Conservation (phyloP, 2,113 vertebrate genomes). For the Hippocampus guttulatus region DNA sequence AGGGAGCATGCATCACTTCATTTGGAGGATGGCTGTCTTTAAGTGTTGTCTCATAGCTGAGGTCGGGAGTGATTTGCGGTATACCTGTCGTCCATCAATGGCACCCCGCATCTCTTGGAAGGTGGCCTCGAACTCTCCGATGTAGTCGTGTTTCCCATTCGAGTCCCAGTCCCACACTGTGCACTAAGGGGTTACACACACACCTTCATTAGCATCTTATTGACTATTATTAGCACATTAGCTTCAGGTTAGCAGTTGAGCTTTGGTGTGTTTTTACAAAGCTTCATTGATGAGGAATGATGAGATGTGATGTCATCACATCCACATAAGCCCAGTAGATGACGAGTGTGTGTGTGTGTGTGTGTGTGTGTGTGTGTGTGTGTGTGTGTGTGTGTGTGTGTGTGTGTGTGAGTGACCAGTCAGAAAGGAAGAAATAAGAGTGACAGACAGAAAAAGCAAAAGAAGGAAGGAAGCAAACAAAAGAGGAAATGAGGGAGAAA, state of each 20-base stretch:
- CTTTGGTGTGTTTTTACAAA: not conserved
- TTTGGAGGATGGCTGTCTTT: not conserved
- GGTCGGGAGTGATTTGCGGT: not conserved
- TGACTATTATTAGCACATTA: not conserved
- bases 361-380: not conserved
- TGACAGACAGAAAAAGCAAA: not conserved
- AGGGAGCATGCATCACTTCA: not conserved
- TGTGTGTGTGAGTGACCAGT: not conserved
- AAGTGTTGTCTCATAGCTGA: not conserved
- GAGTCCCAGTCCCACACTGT: constrained; percentile 96
- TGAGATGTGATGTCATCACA: not conserved
- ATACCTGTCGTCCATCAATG: constrained; percentile 91
- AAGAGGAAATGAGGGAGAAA: not conserved
- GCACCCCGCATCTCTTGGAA: constrained; percentile 96
- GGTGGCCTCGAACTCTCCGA: constrained; percentile 88
- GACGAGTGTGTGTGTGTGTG: constrained; percentile 1
- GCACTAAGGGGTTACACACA: constrained; percentile 36
- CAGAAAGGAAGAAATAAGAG: not conserved
- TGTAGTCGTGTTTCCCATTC: constrained; percentile 97
- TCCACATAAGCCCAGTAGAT: not conserved
- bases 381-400: not conserved
- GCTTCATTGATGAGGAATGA: not conserved
- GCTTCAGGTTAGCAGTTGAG: not conserved
- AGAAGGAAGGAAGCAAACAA: not conserved
- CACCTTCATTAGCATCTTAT: not conserved